Evolutionary conservation across 2,113 vertebrate species (phyloP), one percentile per base, ranked within the genome.

Genomic region (Formicarius rufipectus): DNA sequence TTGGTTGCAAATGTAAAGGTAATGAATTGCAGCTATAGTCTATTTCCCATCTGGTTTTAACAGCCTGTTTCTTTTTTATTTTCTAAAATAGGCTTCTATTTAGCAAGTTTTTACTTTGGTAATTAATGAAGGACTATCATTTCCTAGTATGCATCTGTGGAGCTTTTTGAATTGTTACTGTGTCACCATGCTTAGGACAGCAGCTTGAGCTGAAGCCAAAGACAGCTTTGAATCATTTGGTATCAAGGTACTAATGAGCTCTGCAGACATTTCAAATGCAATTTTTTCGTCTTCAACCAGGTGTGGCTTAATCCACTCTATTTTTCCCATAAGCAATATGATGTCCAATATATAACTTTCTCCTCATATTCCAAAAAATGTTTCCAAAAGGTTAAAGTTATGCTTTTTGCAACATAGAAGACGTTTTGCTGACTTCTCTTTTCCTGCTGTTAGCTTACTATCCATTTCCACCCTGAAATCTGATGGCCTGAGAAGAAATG

Each of bases 221-320:
- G 89, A 91, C 95, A 96, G 95, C 94, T 96, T 97, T 97, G 97
- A 97, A 96, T 98, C 96, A 95, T 97, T 97, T 96, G 88, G 68
- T 98, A 95, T 97, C 66, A 50, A 96, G 97, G 97, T 96, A 97
- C 58, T 97, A 97, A 98, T 96, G 97, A 98, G 91, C 92, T 98
- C 97, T 97, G 96, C 96, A 98, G 97, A 97, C 93, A 49, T 98
- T 96, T 98, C 88, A 94, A 72, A 96, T 97, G 91, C 71, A 82
- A 5, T 95, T 94, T 97, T 94, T 58, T 73, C 67, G 60, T 94
- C 86, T 94, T 96, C 85, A 94, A 55, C 96, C 97, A 97, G 97
- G 97, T 98, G 97, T 97, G 91, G 80, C 94, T 97, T 98, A 97
- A 98, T 97, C 95, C 96, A 93, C 83, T 94, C 81, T 95, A 87